These are phyloP conservation scores for Lophochroa leadbeateri DNA, from an alignment of 2,113 vertebrate genomes.

Conservation along the genomic window DNA sequence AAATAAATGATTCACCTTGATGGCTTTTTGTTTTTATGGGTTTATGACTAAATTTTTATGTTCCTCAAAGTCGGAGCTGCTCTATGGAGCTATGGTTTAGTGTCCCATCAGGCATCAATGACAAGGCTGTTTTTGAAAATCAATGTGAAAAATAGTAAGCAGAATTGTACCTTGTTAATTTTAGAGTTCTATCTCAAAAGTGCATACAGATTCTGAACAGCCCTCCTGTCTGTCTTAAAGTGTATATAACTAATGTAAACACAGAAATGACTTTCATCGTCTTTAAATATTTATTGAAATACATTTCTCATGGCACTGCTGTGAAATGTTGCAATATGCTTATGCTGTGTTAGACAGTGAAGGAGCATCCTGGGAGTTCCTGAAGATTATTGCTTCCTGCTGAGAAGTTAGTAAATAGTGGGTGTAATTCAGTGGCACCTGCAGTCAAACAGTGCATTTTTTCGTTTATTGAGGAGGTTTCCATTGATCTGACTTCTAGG, in stretches of 20 bases:
- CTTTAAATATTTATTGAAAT: neutral
- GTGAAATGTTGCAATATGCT: neutral
- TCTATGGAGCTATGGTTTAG: neutral
- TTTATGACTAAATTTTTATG: neutral
- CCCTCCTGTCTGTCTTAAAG: neutral
- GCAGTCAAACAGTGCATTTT: neutral
- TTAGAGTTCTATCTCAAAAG: neutral
- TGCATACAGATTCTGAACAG: neutral
- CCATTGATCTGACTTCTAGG: neutral
- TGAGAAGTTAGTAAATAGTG: neutral
- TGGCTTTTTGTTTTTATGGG: neutral
- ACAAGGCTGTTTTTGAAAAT: neutral
- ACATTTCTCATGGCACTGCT: neutral
- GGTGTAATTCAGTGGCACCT: neutral
- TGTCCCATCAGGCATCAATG: neutral
- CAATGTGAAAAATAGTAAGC: neutral
- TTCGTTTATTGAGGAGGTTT: neutral
- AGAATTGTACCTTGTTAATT: neutral
- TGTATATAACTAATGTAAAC: neutral
- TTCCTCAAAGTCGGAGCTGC: neutral
- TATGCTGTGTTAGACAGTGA: neutral
- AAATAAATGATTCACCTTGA: neutral
- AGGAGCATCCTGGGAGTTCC: neutral
- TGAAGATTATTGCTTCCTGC: neutral
- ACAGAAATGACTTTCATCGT: neutral